Evolutionary conservation across 2,888 invertebrate species (phyloP).

Genomic region (Thelaira solivaga): DNA sequence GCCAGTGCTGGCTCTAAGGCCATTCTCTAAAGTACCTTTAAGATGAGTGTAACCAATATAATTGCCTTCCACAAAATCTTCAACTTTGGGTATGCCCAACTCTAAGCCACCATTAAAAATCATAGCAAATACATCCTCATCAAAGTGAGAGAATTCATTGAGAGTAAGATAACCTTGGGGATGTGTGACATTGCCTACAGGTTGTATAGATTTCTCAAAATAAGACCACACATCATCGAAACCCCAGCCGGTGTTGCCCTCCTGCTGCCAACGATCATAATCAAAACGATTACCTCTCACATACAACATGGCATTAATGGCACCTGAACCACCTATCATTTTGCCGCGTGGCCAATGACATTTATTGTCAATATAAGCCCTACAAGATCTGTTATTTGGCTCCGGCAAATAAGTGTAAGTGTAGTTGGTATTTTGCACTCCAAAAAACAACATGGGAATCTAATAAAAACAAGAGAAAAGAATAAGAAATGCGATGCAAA

Average conservation of each 20-base stretch:
- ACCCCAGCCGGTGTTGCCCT: constrained; percentile 83
- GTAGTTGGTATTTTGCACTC: constrained; percentile 67
- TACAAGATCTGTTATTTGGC: constrained; percentile 66
- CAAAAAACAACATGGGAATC: no score
- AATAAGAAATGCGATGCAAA: no score
- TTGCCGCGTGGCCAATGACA: constrained; percentile 81
- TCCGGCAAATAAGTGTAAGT: constrained; percentile 72
- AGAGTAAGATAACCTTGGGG: constrained; percentile 76
- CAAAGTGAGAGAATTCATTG: constrained; percentile 70
- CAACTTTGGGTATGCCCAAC: constrained; percentile 75
- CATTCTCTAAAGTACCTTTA: constrained; percentile 79
- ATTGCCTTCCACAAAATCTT: constrained; percentile 74
- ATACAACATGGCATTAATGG: constrained; percentile 83
- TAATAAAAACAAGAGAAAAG: no score
- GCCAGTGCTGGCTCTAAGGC: constrained; percentile 85
- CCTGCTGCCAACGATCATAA: constrained; percentile 81
- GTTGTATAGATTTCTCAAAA: constrained; percentile 84
- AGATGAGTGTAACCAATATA: constrained; percentile 78
- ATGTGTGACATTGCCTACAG: constrained; percentile 65
- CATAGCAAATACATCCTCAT: constrained; percentile 64
- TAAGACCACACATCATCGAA: constrained; percentile 87
- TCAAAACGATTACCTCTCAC: constrained; percentile 81
- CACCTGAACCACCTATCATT: constrained; percentile 82
- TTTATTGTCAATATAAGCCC: constrained; percentile 66
- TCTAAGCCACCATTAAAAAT: constrained; percentile 77